Evolutionary conservation across 2,797 vertebrate genomes (phyloP), one percentile per base, ranked within the genome.

Genomic region (Gallinago solitaria): DNA sequence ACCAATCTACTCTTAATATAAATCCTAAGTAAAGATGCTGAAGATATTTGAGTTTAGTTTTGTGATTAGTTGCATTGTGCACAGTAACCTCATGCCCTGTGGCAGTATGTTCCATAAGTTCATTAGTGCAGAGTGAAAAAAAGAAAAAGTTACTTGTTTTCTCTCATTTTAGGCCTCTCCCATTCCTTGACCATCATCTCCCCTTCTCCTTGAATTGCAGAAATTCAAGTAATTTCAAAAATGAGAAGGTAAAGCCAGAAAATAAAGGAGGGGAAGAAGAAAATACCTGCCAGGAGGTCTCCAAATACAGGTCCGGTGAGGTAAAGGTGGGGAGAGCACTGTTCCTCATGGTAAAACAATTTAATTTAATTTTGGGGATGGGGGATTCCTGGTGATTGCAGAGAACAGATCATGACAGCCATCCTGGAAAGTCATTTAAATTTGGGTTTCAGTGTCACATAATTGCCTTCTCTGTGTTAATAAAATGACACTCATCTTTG

Each of bases 401-500:
- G n/a, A 48, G 2, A 4, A 9, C 9, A 39, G 69, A 8, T 35
- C 23, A 6, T 9, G 47, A n/a, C 43, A 71, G n/a, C 54, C 53
- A 68, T 19, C 37, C 59, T 35, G 32, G n/a, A 64, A 27, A 69
- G 12, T 11, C 74, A 47, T 28, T 10, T 48, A 51, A 76, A 80
- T 87, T 48, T 51, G 27, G 9, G 24, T 61, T 70, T 64, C 11
- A 30, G 2, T 9, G 1, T 32, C 54, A 30, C 39, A 12, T 50
- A 39, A 23, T 45, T 45, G 56, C 51, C 21, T 43, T 50, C 56
- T 45, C 33, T 24, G 19, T 85, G 77, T 50, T 87, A 39, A 24
- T 57, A 80, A 82, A 91, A 81, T 51, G 83, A 93, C 54, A 94
- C 85, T 64, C 37, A 18, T 78, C 84, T 70, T 83, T 61, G 39